phyloP scores from a whole-genome alignment of 2,888 invertebrate species.

The Omphaloscelis lunosa region DNA sequence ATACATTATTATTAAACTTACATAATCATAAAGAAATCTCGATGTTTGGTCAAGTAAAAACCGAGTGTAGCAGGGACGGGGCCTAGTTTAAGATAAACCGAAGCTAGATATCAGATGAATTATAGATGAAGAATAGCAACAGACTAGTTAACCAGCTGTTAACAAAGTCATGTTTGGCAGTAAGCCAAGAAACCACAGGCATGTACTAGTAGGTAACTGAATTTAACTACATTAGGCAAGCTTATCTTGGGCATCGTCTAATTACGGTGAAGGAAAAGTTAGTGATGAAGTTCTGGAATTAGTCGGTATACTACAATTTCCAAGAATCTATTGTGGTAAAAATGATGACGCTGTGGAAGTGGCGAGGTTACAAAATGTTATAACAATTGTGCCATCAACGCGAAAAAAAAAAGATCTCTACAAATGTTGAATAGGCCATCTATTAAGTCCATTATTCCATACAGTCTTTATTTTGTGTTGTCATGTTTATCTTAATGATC shows the following conservation, averaged over 20 bases:
- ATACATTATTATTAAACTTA: too few species aligned
- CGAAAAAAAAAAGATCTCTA: too few species aligned
- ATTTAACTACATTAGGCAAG: neutral
- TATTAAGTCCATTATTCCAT: too few species aligned
- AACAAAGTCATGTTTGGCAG: conserved; percentile 9
- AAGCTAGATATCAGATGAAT: neutral
- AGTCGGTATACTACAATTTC: neutral
- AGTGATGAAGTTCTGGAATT: neutral
- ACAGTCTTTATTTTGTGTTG: neutral
- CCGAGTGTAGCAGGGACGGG: too few species aligned
- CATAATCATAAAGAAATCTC: too few species aligned
- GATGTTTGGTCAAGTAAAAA: too few species aligned
- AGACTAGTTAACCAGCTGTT: conserved; percentile 1
- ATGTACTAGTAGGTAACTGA: neutral
- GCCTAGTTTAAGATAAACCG: neutral
- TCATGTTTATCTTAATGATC: neutral
- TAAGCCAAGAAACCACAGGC: conserved; percentile 1
- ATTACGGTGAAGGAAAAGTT: neutral
- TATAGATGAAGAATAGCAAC: neutral
- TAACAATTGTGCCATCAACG: too few species aligned
- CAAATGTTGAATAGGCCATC: too few species aligned
- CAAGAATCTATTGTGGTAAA: too few species aligned
- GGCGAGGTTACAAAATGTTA: too few species aligned
- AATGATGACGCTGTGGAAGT: too few species aligned
- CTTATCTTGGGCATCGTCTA: neutral